Evolutionary conservation across 2,113 vertebrate species (phyloP), one percentile per base, ranked within the genome.

Genomic region (Tragelaphus imberbis): DNA sequence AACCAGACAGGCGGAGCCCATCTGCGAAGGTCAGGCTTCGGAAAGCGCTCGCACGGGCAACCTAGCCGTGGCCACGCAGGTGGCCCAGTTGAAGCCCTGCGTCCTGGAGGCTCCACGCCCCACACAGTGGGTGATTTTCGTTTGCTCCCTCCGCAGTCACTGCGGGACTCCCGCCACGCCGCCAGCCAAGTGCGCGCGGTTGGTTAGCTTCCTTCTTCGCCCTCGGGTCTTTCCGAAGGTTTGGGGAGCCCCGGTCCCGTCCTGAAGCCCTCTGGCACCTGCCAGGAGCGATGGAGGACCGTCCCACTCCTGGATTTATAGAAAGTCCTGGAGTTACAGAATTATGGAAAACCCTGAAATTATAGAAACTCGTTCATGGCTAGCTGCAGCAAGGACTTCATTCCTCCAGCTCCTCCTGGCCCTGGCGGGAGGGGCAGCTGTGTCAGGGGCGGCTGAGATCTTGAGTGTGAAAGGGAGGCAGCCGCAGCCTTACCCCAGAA

Each of bases 181-280:
- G 1, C n/a, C 25, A 14, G 47, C 33, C 59, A 30, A 9, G 33
- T 10, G 58, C 1, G 19, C 40, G 25, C 5, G 0, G 12, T 17
- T 40, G 53, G 23, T 91, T 40, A 71, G 91, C 30, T 5, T 17
- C 40, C 40, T 36, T 27, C n/a, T 77, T 93, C 7, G 7, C n/a
- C 80, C 80, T 51, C 15, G 2, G 44, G 81, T 30, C 53, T 51
- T 96, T 96, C 30, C 0, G 36, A 84, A 1, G 2, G 63, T 49
- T 0, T 30, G 9, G 0, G 33, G 84, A 77, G 21, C 30, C 58
- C 85, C 5, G 2, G 33, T 44, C 2, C 2, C 27, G 65, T 79
- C 33, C 9, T 36, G 3, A 30, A 84, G 40, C 33, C 7, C 49
- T 58, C 56, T 7, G 23, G 40, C 27, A 5, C n/a, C 16, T 4